Evolutionary conservation across 2,113 vertebrate species (phyloP), one percentile per base, ranked within the genome.

Genomic region (Solenodon paradoxus): DNA sequence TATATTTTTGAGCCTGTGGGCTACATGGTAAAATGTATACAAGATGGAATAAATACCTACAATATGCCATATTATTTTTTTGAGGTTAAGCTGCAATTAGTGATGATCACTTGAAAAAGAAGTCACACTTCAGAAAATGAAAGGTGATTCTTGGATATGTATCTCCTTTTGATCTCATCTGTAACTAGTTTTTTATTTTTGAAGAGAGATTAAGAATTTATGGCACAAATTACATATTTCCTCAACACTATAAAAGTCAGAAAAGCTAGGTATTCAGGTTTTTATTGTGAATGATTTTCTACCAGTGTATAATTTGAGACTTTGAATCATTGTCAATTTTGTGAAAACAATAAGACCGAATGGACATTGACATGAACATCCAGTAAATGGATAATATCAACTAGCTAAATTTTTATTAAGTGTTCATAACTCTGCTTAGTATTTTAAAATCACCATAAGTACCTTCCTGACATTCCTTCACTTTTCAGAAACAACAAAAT

Each of bases 101-200:
- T 61, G 9, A 84, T 85, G 64, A 75, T 17, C n/a, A 77, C 15
- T 95, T 85, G 22, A 72, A 78, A 22, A 75, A 45, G 24, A 30
- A 92, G 38, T 32, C 53, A 51, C 4, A 66, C 7, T 51, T 61
- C 45, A 92, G 84, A 74, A 85, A 74, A 88, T 69, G 79, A 95
- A 88, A 96, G 24, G 5, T 80, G 84, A 77, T 80, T 71, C n/a
- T 71, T 80, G 30, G 26, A 28, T 83, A 64, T 95, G 80, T 83
- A 20, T 75, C 74, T 32, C 2, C 0, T 95, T 92, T 96, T 89
- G 12, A 78, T 72, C 6, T 35, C 2, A 4, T 69, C 35, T 13
- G 1, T 1, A 24, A 92, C 32, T 32, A 47, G 16, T 35, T 45
- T 32, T 11, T 38, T 16, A 15, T 91, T 78, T 86, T 86, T 68